Percentiles rank a stretch among this genome's conserved stretches.
phyloP scores from a whole-genome alignment of 2,797 vertebrate genomes.

The Vireo griseus region DNA sequence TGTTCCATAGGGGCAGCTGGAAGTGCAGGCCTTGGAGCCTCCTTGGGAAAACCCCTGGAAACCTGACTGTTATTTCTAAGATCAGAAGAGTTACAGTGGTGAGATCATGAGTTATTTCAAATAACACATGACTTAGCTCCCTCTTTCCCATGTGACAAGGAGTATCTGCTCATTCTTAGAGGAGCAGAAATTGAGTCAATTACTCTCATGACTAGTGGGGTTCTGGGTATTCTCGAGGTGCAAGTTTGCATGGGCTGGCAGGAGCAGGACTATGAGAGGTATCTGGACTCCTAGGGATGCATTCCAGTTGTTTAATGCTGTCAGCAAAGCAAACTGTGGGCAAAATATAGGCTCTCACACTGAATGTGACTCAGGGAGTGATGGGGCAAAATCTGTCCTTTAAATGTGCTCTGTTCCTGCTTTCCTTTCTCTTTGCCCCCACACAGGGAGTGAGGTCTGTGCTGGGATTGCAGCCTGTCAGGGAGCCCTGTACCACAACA shows the following conservation, averaged over 20 bases:
- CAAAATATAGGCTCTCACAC: background rate
- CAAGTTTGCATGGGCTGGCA: background rate
- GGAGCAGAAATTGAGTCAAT: background rate
- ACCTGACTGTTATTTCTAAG: background rate
- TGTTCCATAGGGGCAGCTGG: background rate
- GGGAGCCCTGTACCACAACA: accelerated
- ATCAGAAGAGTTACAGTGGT: background rate
- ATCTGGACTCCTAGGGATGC: background rate
- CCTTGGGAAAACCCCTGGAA: background rate
- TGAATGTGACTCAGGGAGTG: accelerated
- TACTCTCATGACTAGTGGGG: background rate
- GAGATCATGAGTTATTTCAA: background rate
- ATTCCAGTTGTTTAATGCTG: background rate
- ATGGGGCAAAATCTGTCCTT: background rate
- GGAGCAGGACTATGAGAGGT: background rate
- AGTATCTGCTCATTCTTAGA: background rate
- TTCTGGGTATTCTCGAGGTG: accelerated
- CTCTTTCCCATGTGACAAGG: background rate
- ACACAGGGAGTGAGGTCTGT: accelerated
- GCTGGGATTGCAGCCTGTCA: background rate
- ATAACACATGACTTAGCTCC: background rate
- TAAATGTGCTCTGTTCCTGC: background rate
- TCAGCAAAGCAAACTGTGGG: background rate
- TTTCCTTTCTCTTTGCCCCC: background rate
- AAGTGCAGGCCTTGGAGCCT: background rate